Base-by-base conservation (phyloP, 2,888 invertebrate species). In the Sarcophaga rosellei region DNA sequence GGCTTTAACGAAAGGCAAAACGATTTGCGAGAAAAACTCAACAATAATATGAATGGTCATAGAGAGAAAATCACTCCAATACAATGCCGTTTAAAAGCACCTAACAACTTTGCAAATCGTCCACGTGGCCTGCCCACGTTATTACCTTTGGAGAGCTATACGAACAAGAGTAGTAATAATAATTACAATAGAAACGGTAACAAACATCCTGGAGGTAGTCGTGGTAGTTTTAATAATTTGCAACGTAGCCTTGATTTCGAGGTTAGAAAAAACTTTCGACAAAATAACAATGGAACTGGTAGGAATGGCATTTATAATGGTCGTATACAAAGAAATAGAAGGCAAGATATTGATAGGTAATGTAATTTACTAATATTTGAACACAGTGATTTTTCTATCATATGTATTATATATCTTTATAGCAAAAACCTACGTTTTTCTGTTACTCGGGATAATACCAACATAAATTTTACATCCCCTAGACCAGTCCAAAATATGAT, bases 121-220 rank as follows among this genome's bases (percentile, higher is more conserved):
- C 90, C 91, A 11, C 82, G 79, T 4, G 90, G 89, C 2, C 88
- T 90, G 20, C 88, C 91, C 4, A 90, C 91, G 0, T 69, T 91
- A 47, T 81, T 89, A 4, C 90, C 89, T 0, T 70, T 87, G 15
- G 83, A 87, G 10, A 35, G 35, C 35, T 35, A 35, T 59, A 63
- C 81, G 8, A 66, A 84, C 0, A 76, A 82, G 11, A 59, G 83
- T 10, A 76, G 81, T 21, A 65, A 17, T 65, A 82, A 77, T 23
- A 62, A 45, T 44, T 65, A 68, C 4, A 44, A 74, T 20, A 66
- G 74, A 44, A 81, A 84, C 10, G 80, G 84, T 76, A 65, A 82
- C 2, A 35, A 6, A 35, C 6, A 35, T 53, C 47, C 45, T 53
- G 23, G 72, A 44, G 57, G 25, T 11, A 70, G 53, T 20, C 23